phyloP scores from a whole-genome alignment of 2,113 vertebrate genomes.

The Chascanopsetta lugubris region DNA sequence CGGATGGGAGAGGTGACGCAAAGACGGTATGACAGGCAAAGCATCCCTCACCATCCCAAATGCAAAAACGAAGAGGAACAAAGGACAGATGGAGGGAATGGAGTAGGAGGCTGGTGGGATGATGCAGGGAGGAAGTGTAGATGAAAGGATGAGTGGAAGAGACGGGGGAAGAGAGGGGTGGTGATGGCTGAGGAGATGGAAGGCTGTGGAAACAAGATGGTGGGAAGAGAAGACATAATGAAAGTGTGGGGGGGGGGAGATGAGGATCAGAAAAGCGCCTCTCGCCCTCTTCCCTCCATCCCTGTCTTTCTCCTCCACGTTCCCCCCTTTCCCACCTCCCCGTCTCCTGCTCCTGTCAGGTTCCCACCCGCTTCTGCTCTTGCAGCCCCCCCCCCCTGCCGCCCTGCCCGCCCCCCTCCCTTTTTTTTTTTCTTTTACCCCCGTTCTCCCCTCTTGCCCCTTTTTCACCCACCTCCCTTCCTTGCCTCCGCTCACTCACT shows the following conservation, averaged over 20 bases:
- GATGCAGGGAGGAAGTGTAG: constrained; percentile 30
- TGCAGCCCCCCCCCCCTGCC: constrained; percentile 9
- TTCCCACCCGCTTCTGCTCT: constrained; percentile 82
- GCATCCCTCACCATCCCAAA: constrained; percentile 84
- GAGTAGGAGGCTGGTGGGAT: constrained; percentile 42
- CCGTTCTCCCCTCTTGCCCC: constrained; percentile 38
- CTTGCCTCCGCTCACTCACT: constrained; percentile 43
- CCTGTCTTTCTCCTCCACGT: constrained; percentile 38
- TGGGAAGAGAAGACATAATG: constrained; percentile 36
- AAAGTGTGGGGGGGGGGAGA: constrained; percentile 30
- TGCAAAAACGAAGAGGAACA: constrained; percentile 66
- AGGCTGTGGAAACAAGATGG: constrained; percentile 32
- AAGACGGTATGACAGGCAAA: constrained; percentile 90
- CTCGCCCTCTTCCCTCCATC: constrained; percentile 33
- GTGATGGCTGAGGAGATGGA: constrained; percentile 25
- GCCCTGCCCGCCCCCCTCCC: too few relatives aligned
- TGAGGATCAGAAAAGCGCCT: constrained; percentile 45
- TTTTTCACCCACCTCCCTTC: constrained; percentile 59
- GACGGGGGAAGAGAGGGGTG: constrained; percentile 7
- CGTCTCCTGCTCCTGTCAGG: constrained; percentile 76
- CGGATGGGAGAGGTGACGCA: constrained; percentile 83
- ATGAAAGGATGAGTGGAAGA: constrained; percentile 42
- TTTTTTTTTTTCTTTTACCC: too few relatives aligned
- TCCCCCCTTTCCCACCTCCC: constrained; percentile 33
- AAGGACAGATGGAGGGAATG: constrained; percentile 51